Percentiles rank a stretch among this genome's conserved stretches.
These are phyloP conservation scores for Tenebrosternarchus preto DNA, from an alignment of 2,113 vertebrate genomes.

Conservation along the genomic window DNA sequence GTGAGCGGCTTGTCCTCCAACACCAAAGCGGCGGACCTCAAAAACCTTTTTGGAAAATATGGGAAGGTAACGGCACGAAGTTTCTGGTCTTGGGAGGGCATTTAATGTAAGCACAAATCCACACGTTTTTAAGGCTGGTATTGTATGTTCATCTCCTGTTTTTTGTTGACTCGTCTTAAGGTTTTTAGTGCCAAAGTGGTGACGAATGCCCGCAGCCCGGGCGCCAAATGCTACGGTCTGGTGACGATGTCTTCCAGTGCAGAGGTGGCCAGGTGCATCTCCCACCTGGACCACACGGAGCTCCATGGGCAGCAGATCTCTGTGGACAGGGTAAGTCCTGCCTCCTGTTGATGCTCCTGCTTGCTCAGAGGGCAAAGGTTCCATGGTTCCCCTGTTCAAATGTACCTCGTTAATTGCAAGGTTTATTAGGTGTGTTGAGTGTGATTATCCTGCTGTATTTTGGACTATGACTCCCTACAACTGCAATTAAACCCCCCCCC, in stretches of 20 bases:
- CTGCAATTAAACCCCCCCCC: too few species aligned
- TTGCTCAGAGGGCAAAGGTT: too few species aligned
- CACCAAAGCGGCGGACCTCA: constrained; percentile 97
- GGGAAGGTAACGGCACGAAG: constrained; percentile 84
- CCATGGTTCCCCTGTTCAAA: not conserved
- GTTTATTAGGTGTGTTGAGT: too few species aligned
- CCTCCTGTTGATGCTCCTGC: not conserved
- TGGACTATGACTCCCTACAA: too few species aligned
- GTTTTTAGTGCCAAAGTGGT: constrained; percentile 97
- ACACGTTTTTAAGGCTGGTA: too few species aligned
- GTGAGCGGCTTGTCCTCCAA: constrained; percentile 96
- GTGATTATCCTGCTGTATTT: too few species aligned
- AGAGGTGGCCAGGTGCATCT: constrained; percentile 89
- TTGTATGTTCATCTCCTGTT: not conserved
- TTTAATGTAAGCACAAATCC: too few species aligned
- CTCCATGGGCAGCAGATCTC: constrained; percentile 96
- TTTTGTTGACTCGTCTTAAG: constrained; percentile 62
- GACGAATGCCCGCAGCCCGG: constrained; percentile 94
- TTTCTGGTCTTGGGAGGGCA: not conserved
- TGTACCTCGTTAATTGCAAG: too few species aligned
- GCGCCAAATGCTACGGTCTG: constrained; percentile 94
- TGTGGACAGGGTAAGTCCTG: constrained; percentile 88
- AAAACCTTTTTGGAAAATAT: constrained; percentile 98
- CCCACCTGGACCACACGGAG: constrained; percentile 92
- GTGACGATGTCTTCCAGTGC: constrained; percentile 94